Conservation (phyloP, 2,113 vertebrate genomes). For the Tonatia bakeri region DNA sequence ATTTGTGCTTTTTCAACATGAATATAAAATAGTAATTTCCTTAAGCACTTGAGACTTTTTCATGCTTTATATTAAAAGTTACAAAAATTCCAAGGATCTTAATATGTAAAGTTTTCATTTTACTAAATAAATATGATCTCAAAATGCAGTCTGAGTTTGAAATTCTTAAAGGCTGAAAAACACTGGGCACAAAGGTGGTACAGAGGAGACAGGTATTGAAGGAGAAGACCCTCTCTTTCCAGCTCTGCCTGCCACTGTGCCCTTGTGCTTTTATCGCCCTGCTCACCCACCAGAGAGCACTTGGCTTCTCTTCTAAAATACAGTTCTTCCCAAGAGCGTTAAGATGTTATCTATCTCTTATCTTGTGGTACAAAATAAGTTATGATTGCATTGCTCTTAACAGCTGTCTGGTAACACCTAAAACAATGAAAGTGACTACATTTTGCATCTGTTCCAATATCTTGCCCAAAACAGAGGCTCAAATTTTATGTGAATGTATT, state of each 20-base stretch:
- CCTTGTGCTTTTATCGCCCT: no score
- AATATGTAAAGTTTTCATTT: slow-evolving; percentile 5
- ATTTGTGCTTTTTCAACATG: background rate
- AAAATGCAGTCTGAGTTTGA: background rate
- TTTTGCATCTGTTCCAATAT: background rate
- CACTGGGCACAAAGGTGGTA: background rate
- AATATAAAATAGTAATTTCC: slow-evolving; percentile 25
- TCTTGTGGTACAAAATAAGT: background rate
- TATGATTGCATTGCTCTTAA: background rate
- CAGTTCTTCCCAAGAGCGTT: background rate
- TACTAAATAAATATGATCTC: slow-evolving; percentile 14
- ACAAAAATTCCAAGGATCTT: background rate
- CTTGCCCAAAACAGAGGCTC: background rate
- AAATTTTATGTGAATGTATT: background rate
- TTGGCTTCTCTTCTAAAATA: background rate
- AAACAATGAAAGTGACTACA: background rate
- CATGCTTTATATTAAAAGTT: slow-evolving; percentile 22
- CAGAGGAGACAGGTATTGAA: background rate
- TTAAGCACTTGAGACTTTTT: background rate
- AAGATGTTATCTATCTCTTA: background rate
- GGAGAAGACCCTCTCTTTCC: background rate
- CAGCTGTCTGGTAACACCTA: background rate
- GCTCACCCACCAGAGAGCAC: no score
- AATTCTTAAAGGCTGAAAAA: background rate
- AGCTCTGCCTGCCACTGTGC: background rate